Evolutionary conservation across 2,113 vertebrate genomes (phyloP), one percentile per base, ranked within the genome.

Genomic region (Gambusia holbrooki): DNA sequence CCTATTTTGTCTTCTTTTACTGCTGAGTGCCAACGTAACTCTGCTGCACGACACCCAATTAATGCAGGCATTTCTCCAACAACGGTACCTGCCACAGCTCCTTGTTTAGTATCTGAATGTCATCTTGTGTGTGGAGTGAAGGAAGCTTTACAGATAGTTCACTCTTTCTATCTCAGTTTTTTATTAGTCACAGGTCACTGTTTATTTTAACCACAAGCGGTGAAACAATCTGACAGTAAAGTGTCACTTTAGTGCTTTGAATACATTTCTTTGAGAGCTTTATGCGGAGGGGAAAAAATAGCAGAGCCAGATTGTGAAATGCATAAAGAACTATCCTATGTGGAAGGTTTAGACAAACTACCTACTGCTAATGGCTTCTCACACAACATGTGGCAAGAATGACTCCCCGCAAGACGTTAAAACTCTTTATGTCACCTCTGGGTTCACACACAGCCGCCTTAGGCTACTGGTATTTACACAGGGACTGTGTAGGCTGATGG

Each of bases 351-450:
- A 84, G 71, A 83, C n/a, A 85, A 90, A 81, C 69, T 66, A 32
- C 76, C 75, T 73, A 77, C 62, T 35, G 22, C 76, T 89, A 81
- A 87, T 90, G 82, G 71, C 68, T 85, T 90, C 25, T 80, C 60
- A 65, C 82, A 69, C 79, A 65, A 81, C 82, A 78, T 86, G 87
- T 71, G 73, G 74, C 77, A 37, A 66, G 73, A 74, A 71, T 29
- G 29, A 73, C 61, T 91, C 77, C 58, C 71, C 9, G 74, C 74
- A 84, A 87, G 86, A 85, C 30, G 60, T 62, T 74, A 30, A 71
- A 84, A 69, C 45, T 76, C 72, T 81, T 80, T 86, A 61, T 89
- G 84, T 89, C 90, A 89, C 92, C 83, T 91, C 63, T 29, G 40
- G 84, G 71, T 88, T 83, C 75, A 65, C 10, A 65, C 63, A 35